Percentiles rank a stretch among this genome's conserved stretches.
These are phyloP conservation scores for Oceanites oceanicus DNA, from an alignment of 2,113 vertebrate species.

Conservation along the genomic window DNA sequence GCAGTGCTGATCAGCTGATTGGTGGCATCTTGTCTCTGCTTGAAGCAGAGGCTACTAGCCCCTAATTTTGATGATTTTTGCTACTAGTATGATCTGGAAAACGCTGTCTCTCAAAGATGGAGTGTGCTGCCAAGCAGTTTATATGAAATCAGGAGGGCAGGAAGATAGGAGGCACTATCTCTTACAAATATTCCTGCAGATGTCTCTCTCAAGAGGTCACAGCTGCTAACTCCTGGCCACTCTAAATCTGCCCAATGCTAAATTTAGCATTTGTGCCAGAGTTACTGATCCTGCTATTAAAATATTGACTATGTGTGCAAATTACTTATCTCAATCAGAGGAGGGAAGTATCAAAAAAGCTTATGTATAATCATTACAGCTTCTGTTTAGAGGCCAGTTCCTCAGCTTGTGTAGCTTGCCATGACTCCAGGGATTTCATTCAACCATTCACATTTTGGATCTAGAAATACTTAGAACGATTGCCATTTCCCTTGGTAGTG, in stretches of 20 bases:
- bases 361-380: background rate
- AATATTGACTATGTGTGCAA: slow-evolving; percentile 34
- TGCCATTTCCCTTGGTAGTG: background rate
- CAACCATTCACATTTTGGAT: background rate
- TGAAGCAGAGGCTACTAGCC: background rate
- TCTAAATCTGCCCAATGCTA: slow-evolving; percentile 10
- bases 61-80: slow-evolving; percentile 4
- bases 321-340: background rate
- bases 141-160: background rate
- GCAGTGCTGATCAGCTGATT: background rate
- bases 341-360: background rate
- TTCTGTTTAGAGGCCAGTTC: background rate
- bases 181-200: slow-evolving; percentile 38
- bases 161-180: slow-evolving; percentile 24
- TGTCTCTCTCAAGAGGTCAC: slow-evolving; percentile 60
- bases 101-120: background rate
- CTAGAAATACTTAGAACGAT: background rate
- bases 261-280: slow-evolving; percentile 34
- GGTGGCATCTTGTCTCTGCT: background rate
- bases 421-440: background rate
- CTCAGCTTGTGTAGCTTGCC: background rate
- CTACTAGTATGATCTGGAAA: background rate
- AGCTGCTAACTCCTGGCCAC: slow-evolving; percentile 47
- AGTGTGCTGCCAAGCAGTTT: slow-evolving; percentile 1
- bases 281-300: slow-evolving; percentile 49